These are phyloP conservation scores for Malurus cyaneus DNA, from an alignment of 2,113 vertebrate genomes.

Conservation along the genomic window DNA sequence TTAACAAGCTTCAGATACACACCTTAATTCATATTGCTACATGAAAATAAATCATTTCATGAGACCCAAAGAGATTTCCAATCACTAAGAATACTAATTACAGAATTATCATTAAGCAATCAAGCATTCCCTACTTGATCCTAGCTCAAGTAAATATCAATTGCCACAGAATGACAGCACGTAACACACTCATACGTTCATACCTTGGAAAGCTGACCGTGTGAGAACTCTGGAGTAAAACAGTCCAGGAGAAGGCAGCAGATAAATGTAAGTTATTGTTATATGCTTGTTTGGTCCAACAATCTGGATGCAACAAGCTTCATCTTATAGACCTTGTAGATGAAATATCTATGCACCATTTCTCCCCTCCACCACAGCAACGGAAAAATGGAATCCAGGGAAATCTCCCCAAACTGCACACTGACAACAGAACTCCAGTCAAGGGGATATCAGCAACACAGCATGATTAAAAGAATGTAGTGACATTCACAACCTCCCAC, in stretches of 20 bases:
- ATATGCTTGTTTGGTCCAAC: neutral
- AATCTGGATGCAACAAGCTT: neutral
- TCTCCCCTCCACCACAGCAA: neutral
- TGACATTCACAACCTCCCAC: neutral
- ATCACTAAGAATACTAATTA: neutral
- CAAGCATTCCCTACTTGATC: neutral
- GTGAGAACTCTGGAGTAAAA: neutral
- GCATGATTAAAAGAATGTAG: neutral
- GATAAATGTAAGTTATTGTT: neutral
- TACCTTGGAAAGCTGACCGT: neutral
- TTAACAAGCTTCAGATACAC: neutral
- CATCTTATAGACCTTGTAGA: neutral
- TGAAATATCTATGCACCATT: neutral
- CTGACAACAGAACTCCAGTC: neutral
- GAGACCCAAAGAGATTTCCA: neutral
- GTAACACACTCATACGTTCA: neutral
- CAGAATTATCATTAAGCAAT: neutral
- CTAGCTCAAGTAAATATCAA: neutral
- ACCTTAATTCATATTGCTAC: neutral
- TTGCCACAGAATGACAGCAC: neutral
- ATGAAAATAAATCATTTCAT: neutral
- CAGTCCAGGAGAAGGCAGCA: neutral
- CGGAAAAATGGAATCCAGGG: neutral
- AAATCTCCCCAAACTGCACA: neutral
- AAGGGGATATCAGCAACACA: neutral